Evolutionary conservation across 2,113 vertebrate species (phyloP).

Genomic region (Phoxinus phoxinus): DNA sequence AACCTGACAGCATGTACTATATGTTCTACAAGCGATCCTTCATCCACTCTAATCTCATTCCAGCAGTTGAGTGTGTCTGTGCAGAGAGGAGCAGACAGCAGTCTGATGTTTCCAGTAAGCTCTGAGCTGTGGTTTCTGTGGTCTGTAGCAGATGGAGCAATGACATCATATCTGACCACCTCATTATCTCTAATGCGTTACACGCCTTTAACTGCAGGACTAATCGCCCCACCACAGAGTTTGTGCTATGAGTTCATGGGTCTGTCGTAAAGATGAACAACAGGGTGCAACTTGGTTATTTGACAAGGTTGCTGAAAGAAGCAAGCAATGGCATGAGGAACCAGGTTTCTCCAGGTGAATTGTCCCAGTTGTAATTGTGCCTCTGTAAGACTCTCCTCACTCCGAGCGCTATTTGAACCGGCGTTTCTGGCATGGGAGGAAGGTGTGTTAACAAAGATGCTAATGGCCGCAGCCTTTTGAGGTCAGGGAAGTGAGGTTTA

Average conservation of each 20-base stretch:
- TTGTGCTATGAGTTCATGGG: not conserved
- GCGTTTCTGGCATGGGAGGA: too few relatives aligned
- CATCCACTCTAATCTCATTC: not conserved
- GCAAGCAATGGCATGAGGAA: not conserved
- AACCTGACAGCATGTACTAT: not conserved
- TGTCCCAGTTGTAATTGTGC: not conserved
- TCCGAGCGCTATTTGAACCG: too few relatives aligned
- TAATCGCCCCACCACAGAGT: conserved; percentile 1
- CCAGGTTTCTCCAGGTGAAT: not conserved
- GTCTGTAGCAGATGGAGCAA: not conserved
- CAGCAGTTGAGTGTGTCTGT: not conserved
- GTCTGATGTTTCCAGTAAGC: conserved; percentile 28
- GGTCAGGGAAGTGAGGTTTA: too few relatives aligned
- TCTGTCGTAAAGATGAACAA: not conserved
- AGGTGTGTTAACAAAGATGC: too few relatives aligned
- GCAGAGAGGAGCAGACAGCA: not conserved
- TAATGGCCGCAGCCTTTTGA: too few relatives aligned
- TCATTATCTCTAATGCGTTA: conserved; percentile 17
- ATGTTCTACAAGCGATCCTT: not conserved
- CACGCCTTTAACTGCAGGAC: not conserved
- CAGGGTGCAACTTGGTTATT: not conserved
- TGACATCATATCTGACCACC: conserved; percentile 30
- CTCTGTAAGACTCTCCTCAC: too few relatives aligned
- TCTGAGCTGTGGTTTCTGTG: conserved; percentile 21
- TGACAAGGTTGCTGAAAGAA: not conserved